phyloP scores from a whole-genome alignment of 2,888 invertebrate genomes.

The Eupithecia subfuscata region DNA sequence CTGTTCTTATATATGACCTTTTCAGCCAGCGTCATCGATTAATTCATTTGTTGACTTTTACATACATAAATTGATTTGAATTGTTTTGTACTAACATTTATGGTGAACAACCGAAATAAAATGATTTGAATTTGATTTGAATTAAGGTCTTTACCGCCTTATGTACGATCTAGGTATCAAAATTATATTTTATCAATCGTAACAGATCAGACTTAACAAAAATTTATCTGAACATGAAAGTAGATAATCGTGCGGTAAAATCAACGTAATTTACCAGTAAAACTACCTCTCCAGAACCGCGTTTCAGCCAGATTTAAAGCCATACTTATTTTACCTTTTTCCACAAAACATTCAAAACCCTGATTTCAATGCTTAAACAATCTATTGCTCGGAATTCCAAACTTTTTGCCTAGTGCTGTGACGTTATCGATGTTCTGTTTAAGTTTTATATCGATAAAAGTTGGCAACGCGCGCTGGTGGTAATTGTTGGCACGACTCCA shows the following conservation, averaged over 20 bases:
- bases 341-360: slow-evolving; percentile 15
- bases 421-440: slow-evolving; percentile 34
- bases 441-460: slow-evolving; percentile 42
- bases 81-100: too few relatives aligned
- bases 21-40: too few relatives aligned
- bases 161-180: too few relatives aligned
- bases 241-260: background rate
- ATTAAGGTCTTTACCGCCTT: too few relatives aligned
- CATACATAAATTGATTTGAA: too few relatives aligned
- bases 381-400: slow-evolving; percentile 29
- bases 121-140: too few relatives aligned
- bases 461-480: slow-evolving; percentile 33
- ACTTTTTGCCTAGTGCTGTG: slow-evolving; percentile 39
- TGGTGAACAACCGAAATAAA: too few relatives aligned
- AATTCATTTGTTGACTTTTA: too few relatives aligned
- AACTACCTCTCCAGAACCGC: background rate
- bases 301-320: slow-evolving; percentile 1
- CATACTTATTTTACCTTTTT: slow-evolving; percentile 7
- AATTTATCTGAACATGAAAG: background rate
- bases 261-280: background rate
- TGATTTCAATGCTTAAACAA: slow-evolving; percentile 30
- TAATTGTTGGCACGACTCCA: slow-evolving; percentile 41
- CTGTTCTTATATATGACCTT: too few relatives aligned
- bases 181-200: too few relatives aligned
- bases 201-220: background rate